These are phyloP conservation scores for Danio jaintianensis DNA, from an alignment of 2,797 vertebrate genomes.

Conservation along the genomic window DNA sequence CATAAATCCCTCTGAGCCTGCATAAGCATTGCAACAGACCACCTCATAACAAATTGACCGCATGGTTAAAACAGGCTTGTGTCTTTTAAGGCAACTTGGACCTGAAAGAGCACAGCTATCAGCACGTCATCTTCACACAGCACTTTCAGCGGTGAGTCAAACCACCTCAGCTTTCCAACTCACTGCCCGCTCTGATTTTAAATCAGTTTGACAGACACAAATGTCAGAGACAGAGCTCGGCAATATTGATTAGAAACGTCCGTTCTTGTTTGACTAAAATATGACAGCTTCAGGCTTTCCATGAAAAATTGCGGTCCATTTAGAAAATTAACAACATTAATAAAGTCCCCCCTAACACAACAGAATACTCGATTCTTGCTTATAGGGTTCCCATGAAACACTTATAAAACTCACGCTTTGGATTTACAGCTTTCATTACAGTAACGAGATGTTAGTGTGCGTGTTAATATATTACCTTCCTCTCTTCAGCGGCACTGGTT, in stretches of 20 bases:
- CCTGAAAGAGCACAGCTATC: conserved; percentile 17
- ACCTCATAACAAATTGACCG: not conserved
- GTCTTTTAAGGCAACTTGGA: not conserved
- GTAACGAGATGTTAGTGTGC: conserved; percentile 57
- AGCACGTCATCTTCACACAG: not conserved
- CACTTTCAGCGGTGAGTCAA: conserved; percentile 18
- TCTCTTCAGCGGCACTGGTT: not conserved
- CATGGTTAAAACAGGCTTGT: not conserved
- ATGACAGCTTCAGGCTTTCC: conserved; percentile 45
- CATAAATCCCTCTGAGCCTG: no score
- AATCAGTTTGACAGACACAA: conserved; percentile 51
- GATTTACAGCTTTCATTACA: conserved; percentile 65
- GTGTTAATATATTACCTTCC: conserved; percentile 52
- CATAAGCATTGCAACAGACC: not conserved
- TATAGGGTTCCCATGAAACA: conserved; percentile 53
- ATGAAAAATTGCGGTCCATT: conserved; percentile 55
- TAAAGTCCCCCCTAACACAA: conserved; percentile 41
- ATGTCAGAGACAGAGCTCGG: conserved; percentile 39
- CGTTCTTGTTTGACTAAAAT: conserved; percentile 49
- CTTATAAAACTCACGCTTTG: conserved; percentile 52
- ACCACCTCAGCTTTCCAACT: conserved; percentile 25
- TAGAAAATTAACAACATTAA: conserved; percentile 58
- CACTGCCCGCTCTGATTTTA: conserved; percentile 26
- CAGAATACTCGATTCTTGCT: conserved; percentile 30
- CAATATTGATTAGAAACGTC: conserved; percentile 41